A percentile compares a stretch with the other conserved stretches of the same genome.
Evolutionary conservation across 2,888 invertebrate species (phyloP).

Genomic region (Malachius bipustulatus): DNA sequence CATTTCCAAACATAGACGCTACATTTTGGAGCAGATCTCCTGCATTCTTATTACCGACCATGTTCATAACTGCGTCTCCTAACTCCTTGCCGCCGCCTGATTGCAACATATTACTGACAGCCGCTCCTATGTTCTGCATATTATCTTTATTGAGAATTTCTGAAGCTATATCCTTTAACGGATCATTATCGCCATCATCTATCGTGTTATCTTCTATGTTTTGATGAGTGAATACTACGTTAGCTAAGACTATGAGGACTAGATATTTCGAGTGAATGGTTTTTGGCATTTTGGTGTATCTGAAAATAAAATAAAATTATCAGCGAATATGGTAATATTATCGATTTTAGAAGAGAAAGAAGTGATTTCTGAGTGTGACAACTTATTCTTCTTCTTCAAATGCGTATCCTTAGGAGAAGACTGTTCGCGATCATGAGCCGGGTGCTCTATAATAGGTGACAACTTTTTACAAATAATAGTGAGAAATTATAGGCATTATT

Average conservation of each 20-base stretch:
- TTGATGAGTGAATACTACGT: conserved; percentile 4
- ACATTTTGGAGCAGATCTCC: conserved; percentile 21
- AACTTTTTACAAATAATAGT: too few relatives aligned
- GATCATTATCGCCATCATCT: conserved; percentile 45
- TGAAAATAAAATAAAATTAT: too few relatives aligned
- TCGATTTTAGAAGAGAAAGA: too few relatives aligned
- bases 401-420: too few relatives aligned
- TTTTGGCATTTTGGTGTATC: too few relatives aligned
- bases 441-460: too few relatives aligned
- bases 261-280: too few relatives aligned
- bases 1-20: conserved; percentile 25
- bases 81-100: conserved; percentile 49
- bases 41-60: conserved; percentile 18
- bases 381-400: too few relatives aligned
- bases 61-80: conserved; percentile 20
- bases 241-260: neutral
- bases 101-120: conserved; percentile 57
- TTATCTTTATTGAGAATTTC: conserved; percentile 46
- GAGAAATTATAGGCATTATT: too few relatives aligned
- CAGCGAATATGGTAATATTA: too few relatives aligned
- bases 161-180: conserved; percentile 56
- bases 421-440: too few relatives aligned
- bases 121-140: conserved; percentile 44
- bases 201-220: conserved; percentile 28
- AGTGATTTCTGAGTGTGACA: too few relatives aligned